Conservation (phyloP, 2,113 vertebrate genomes). For the Maccullochella peelii region DNA sequence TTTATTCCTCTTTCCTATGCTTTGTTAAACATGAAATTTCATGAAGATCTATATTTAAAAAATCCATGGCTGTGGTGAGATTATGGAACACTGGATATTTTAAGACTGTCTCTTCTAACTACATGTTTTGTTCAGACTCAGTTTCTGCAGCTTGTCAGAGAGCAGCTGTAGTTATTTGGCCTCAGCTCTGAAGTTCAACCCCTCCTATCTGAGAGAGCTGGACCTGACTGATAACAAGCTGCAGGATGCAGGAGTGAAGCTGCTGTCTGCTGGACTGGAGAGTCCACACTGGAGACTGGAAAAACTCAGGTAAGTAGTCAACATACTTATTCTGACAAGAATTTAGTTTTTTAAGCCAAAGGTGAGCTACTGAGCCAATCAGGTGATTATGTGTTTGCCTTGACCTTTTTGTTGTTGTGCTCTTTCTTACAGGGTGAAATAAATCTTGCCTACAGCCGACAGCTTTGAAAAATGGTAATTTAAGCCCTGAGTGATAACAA, state of each 20-base stretch:
- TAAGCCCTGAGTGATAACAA: no score
- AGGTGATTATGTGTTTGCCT: neutral
- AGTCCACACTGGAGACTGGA: neutral
- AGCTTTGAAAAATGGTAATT: neutral
- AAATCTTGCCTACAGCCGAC: neutral
- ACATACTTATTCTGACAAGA: neutral
- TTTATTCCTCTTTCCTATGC: no score
- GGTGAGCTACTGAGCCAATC: no score
- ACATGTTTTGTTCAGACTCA: neutral
- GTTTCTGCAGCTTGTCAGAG: conserved; percentile 6
- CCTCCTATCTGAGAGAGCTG: neutral
- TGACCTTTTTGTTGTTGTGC: neutral
- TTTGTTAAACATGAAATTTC: no score
- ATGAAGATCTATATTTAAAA: no score
- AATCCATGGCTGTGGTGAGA: no score
- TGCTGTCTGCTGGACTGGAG: neutral
- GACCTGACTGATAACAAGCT: conserved; percentile 1
- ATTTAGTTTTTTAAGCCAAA: neutral
- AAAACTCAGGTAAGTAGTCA: neutral
- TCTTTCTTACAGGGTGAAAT: neutral
- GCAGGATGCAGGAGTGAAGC: neutral
- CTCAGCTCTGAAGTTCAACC: neutral
- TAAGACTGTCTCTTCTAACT: neutral
- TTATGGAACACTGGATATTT: neutral
- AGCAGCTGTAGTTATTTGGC: neutral